Base-by-base conservation (phyloP, 2,797 vertebrate species). In the Sparidentex hasta region DNA sequence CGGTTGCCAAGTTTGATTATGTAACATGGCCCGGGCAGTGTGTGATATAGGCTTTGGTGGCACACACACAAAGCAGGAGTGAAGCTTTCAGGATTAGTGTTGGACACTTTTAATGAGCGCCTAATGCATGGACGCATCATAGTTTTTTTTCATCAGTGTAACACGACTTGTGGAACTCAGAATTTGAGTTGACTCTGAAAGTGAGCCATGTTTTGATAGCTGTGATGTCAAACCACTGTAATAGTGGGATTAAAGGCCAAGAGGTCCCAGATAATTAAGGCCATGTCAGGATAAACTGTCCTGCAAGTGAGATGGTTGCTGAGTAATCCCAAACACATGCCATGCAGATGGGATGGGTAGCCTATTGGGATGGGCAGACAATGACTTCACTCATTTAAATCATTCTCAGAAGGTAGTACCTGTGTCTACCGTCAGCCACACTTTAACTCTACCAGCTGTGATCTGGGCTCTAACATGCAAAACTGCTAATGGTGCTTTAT, bases 1-100 rank as follows among this genome's bases (percentile, higher is more conserved):
- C 70, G 12, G 79, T 84, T 63, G 51, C 66, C 78, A 81, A 78
- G 58, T 82, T 80, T 61, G 68, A 83, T 92, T 86, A 92, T 84
- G 82, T 75, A 90, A 90, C 69, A 61, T 25, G 14, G 74, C 58
- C 63, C 3, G 48, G 54, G 9, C 27, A 21, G 67, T 74, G 62
- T 59, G 14, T 56, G 54, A 11, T 52, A 11, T 52, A 9, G 69
- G 74, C 82, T 81, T 84, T 76, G 61, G 81, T 76, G 68, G 77
- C 68, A 21, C 73, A 81, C 67, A 80, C 58, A 70, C 3, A 65
- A 62, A 14, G 65, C 62, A 68, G 64, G 68, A 78, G 78, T 65
- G 71, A 88, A 77, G 76, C 73, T 83, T 81, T 83, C 44, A 50
- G 79, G 72, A 87, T 88, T 86, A 81, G 74, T 47, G 51, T 17